Percentiles rank a stretch among this genome's conserved stretches.
These are phyloP conservation scores for Leucophora obtusa DNA, from an alignment of 2,888 invertebrate species.

Conservation along the genomic window DNA sequence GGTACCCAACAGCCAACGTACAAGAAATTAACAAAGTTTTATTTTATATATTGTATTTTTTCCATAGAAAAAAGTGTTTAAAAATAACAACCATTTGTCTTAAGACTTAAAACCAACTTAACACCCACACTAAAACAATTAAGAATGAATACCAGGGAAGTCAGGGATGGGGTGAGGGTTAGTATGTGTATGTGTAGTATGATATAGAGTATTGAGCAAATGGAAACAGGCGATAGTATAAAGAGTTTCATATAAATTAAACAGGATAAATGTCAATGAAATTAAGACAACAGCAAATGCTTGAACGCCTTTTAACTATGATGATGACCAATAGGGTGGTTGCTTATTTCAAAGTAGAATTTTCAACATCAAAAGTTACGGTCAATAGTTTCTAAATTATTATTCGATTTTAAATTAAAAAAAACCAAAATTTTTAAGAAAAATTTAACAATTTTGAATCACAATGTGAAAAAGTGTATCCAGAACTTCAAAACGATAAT, in stretches of 20 bases:
- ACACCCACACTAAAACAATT: slow-evolving; percentile 55
- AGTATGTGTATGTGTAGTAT: neutral
- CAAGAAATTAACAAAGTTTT: slow-evolving; percentile 42
- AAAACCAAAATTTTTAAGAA: no score
- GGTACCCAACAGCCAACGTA: neutral
- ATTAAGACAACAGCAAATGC: slow-evolving; percentile 55
- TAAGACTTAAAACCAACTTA: slow-evolving; percentile 49
- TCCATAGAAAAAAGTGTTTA: slow-evolving; percentile 18
- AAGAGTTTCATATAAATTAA: slow-evolving; percentile 56
- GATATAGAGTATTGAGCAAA: neutral
- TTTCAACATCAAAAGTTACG: no score
- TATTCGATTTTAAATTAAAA: no score
- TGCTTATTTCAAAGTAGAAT: no score
- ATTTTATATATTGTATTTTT: slow-evolving; percentile 12
- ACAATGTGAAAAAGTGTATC: no score
- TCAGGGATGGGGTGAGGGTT: neutral
- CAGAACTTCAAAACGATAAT: no score
- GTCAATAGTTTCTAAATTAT: no score
- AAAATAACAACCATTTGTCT: slow-evolving; percentile 37
- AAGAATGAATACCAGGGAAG: slow-evolving; percentile 9
- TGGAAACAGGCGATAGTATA: neutral
- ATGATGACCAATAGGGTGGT: neutral
- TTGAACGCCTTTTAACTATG: slow-evolving; percentile 50
- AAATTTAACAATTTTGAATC: no score
- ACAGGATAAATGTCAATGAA: slow-evolving; percentile 59